Evolutionary conservation across 2,113 vertebrate genomes (phyloP), one percentile per base, ranked within the genome.

Genomic region (Macquaria ambigua): DNA sequence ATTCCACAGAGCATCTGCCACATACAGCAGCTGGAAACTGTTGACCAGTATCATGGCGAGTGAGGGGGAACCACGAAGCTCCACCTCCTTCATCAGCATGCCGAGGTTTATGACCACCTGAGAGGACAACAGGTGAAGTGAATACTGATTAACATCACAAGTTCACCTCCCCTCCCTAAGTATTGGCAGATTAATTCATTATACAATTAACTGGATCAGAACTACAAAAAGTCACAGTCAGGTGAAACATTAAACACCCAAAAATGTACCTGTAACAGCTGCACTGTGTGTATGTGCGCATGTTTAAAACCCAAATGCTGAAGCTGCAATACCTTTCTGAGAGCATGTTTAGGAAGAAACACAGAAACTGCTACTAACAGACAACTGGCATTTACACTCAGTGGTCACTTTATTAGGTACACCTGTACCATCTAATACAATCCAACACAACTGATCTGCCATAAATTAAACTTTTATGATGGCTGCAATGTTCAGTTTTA

Each of bases 41-140:
- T 97, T 98, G 58, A 98, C 96, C 81, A 98, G 94, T 34, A 97
- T 91, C 97, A 98, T 97, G 79, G 97, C 95, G 20, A 97, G 90
- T 1, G 97, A 98, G 1, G 97, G 96, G n/a, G 94, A 93, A 1
- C 95, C 96, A 43, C 91, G 94, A 6, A 97, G 93, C 83, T 98
- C 96, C 7, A 94, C 95, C 84, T 98, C 97, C 88, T 95, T 96
- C 92, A 97, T 87, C 90, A 98, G 86, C 96, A 98, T 96, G 34
- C 95, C 96, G 16, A 97, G 83, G 94, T 98, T 98, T 58, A 98
- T 90, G 55, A 98, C 88, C 83, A 97, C 95, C 97, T 98, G 88
- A 70, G 55, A 74, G 81, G 25, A 59, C 31, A 34, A 46, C 25
- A 48, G 50, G 15, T 39, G 28, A 25, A 18, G 1, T 39, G 31